Conservation (phyloP, 2,888 invertebrate genomes). For the Nomada hirtipes region DNA sequence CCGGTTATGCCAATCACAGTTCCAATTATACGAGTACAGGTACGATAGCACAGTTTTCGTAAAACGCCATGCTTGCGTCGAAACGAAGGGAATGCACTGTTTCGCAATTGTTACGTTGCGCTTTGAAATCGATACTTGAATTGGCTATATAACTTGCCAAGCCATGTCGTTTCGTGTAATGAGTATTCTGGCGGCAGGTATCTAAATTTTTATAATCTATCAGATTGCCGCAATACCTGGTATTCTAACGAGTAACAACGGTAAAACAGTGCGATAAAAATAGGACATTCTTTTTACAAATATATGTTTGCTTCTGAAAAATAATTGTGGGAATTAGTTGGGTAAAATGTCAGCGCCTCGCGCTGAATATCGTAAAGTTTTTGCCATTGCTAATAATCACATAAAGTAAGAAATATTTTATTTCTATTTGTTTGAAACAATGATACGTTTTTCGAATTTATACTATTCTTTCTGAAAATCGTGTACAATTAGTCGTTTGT, state of each 20-base stretch:
- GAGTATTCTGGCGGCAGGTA: neutral
- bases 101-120: neutral
- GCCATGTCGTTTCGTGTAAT: neutral
- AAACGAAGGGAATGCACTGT: neutral
- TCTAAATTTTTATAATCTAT: neutral
- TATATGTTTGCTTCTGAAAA: too few species aligned
- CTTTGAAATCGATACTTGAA: neutral
- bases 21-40: neutral
- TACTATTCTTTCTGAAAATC: constrained; percentile 8
- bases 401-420: too few species aligned
- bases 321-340: too few species aligned
- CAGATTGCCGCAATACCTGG: neutral
- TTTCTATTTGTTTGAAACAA: too few species aligned
- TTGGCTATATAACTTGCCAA: neutral
- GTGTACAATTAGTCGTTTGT: neutral
- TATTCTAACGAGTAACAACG: too few species aligned
- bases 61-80: neutral
- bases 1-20: neutral
- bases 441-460: neutral
- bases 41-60: neutral
- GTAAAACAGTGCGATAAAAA: too few species aligned
- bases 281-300: too few species aligned
- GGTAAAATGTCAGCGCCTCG: too few species aligned
- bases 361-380: too few species aligned
- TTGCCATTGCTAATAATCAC: too few species aligned